These are phyloP conservation scores for Calliphora vomitoria DNA, from an alignment of 2,888 invertebrate genomes.

Conservation along the genomic window DNA sequence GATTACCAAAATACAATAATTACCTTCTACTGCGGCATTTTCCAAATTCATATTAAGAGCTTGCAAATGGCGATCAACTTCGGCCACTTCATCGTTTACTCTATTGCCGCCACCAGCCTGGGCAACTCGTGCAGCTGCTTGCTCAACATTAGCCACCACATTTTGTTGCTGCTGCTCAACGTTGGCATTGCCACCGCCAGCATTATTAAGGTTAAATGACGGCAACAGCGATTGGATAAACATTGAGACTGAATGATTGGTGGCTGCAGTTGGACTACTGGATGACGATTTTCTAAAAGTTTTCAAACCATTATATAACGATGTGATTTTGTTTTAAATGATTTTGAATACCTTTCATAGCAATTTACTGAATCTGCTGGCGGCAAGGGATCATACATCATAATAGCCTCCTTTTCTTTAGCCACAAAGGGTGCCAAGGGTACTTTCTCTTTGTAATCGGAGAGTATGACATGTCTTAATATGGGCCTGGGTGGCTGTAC, in stretches of 20 bases:
- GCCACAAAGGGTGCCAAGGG: conserved; percentile 83
- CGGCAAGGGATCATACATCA: conserved; percentile 92
- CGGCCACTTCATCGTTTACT: conserved; percentile 77
- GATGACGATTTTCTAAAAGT: conserved; percentile 81
- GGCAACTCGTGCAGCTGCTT: conserved; percentile 74
- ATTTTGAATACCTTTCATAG: conserved; percentile 86
- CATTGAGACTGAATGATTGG: conserved; percentile 85
- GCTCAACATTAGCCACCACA: conserved; percentile 72
- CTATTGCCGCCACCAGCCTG: conserved; percentile 61
- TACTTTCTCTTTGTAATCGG: conserved; percentile 85
- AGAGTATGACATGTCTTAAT: conserved; percentile 83
- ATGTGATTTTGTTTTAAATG: not conserved
- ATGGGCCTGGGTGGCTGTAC: conserved; percentile 83
- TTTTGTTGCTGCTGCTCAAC: conserved; percentile 75
- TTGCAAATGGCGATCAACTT: conserved; percentile 78
- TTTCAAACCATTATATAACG: not conserved
- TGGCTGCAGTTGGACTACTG: conserved; percentile 81
- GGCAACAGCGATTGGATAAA: conserved; percentile 91
- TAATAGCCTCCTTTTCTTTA: conserved; percentile 85
- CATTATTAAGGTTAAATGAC: conserved; percentile 86
- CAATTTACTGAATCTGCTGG: conserved; percentile 90
- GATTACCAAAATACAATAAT: not conserved
- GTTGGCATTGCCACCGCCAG: conserved; percentile 59
- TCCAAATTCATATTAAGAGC: conserved; percentile 79
- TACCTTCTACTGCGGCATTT: conserved; percentile 76